These are phyloP conservation scores for Onychorhynchus coronatus DNA, from an alignment of 2,113 vertebrate genomes.

Conservation along the genomic window DNA sequence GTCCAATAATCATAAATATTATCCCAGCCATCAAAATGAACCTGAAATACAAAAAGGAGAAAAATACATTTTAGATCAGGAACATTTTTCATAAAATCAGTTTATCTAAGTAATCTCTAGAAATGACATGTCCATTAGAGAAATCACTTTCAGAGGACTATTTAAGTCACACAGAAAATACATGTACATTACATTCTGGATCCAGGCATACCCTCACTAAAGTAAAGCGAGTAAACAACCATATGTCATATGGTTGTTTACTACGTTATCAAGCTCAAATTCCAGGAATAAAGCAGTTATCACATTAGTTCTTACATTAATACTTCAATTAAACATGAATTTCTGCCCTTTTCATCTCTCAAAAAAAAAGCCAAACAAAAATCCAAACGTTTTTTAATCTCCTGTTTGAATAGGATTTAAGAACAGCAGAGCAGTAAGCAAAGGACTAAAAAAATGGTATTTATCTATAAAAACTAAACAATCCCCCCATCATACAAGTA, in stretches of 20 bases:
- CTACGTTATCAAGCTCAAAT: not conserved
- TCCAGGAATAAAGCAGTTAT: not conserved
- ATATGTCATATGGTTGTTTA: not conserved
- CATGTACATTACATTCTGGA: not conserved
- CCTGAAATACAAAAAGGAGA: conserved; percentile 48
- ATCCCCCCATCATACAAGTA: fast-evolving
- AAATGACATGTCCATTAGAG: not conserved
- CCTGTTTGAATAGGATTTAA: not conserved
- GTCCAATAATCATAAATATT: conserved; percentile 84
- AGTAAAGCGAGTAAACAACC: not conserved
- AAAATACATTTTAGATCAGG: not conserved
- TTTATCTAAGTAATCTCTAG: not conserved
- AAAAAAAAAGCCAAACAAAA: not conserved
- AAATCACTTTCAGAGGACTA: not conserved
- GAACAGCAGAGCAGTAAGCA: not conserved
- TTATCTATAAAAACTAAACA: not conserved
- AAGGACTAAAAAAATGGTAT: not conserved
- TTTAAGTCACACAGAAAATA: not conserved
- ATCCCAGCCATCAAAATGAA: conserved; percentile 87
- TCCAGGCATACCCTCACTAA: not conserved
- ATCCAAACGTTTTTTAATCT: not conserved
- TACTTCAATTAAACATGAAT: not conserved
- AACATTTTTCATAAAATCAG: not conserved
- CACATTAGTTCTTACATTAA: not conserved
- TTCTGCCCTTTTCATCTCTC: not conserved